phyloP scores from a whole-genome alignment of 2,888 invertebrate genomes.

The Melanophora roralis region DNA sequence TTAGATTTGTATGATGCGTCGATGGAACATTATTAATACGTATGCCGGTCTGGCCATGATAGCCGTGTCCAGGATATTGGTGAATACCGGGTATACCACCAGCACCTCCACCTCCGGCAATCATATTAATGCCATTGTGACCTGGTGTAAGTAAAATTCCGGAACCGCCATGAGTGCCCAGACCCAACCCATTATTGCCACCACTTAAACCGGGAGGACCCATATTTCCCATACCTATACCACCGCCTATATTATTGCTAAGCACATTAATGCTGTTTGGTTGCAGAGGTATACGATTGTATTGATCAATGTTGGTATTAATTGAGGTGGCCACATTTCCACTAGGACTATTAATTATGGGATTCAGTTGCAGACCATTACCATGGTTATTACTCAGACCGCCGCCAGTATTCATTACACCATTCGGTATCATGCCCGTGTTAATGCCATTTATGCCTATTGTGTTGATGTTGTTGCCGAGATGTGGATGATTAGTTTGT shows the following conservation, averaged over 20 bases:
- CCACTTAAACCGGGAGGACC: conserved; percentile 52
- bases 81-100: conserved; percentile 62
- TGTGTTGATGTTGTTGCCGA: conserved; percentile 69
- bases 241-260: conserved; percentile 69
- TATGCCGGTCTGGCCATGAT: conserved; percentile 73
- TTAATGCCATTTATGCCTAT: conserved; percentile 74
- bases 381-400: conserved; percentile 61
- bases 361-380: conserved; percentile 66
- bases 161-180: conserved; percentile 63
- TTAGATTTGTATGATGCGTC: conserved; percentile 72
- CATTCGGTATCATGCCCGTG: conserved; percentile 65
- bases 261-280: conserved; percentile 68
- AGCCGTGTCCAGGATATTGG: conserved; percentile 63
- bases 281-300: conserved; percentile 75
- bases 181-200: conserved; percentile 51
- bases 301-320: conserved; percentile 77
- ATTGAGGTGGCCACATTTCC: conserved; percentile 71
- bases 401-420: conserved; percentile 55
- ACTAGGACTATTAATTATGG: conserved; percentile 65
- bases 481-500: conserved; percentile 68
- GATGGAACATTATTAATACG: conserved; percentile 76
- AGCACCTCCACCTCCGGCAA: conserved; percentile 68
- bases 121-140: conserved; percentile 71
- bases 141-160: conserved; percentile 69
- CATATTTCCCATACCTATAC: conserved; percentile 53